Conservation (phyloP, 1,140 invertebrate species). For the Drosophila repletoides region DNA sequence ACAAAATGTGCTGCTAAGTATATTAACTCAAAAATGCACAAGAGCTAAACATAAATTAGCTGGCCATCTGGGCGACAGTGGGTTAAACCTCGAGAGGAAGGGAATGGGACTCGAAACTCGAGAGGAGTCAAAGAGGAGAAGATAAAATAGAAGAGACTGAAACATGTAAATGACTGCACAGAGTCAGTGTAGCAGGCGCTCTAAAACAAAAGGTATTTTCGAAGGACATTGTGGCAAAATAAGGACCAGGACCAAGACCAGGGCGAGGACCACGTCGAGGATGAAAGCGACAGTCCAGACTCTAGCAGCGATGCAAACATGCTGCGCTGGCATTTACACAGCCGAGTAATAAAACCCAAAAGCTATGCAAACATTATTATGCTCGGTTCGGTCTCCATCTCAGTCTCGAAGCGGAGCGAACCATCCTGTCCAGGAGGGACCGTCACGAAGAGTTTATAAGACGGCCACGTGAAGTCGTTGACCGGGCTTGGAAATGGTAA, state of each 20-base stretch:
- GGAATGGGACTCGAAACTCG: background rate
- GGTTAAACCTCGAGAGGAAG: background rate
- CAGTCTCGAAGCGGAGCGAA: too few species aligned
- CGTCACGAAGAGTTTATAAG: conserved; percentile 51
- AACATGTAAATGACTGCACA: conserved; percentile 69
- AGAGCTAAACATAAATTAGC: conserved; percentile 68
- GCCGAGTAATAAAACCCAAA: conserved; percentile 70
- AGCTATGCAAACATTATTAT: conserved; percentile 79
- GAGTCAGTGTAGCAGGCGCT: background rate
- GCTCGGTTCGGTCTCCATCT: conserved; percentile 16
- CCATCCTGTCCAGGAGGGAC: background rate
- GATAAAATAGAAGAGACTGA: conserved; percentile 32
- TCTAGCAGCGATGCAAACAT: conserved; percentile 31
- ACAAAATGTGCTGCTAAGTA: conserved; percentile 74
- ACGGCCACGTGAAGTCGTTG: conserved; percentile 30
- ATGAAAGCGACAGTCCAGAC: conserved; percentile 35
- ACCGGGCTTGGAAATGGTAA: too few species aligned
- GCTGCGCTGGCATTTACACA: conserved; percentile 70
- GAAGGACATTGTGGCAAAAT: conserved; percentile 28
- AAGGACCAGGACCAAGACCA: conserved; percentile 14
- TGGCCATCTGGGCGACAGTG: conserved; percentile 11
- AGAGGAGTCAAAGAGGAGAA: background rate
- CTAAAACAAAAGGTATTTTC: conserved; percentile 40
- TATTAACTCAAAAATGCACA: conserved; percentile 76
- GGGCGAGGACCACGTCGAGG: conserved; percentile 9